Conservation (phyloP, 1,140 invertebrate genomes). For the Pantala flavescens region DNA sequence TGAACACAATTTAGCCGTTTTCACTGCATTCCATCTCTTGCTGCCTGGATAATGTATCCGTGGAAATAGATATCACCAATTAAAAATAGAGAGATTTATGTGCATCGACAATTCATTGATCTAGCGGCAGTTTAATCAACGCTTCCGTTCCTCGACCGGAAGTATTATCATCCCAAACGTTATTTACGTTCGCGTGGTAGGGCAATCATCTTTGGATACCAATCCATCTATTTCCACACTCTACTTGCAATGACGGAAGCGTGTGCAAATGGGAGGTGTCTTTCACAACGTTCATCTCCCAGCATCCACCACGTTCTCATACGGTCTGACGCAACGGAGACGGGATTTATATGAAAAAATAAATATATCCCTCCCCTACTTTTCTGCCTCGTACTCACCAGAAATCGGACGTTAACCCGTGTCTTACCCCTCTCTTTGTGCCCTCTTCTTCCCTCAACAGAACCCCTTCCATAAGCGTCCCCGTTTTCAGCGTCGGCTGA, state of each 20-base stretch:
- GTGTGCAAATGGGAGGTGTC: neutral
- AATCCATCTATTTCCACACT: neutral
- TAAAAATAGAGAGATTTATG: too few relatives aligned
- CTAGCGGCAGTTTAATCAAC: too few relatives aligned
- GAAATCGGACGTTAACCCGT: neutral
- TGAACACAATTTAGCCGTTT: too few relatives aligned
- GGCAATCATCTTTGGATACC: neutral
- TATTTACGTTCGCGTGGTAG: too few relatives aligned
- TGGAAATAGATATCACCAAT: too few relatives aligned
- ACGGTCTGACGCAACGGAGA: neutral
- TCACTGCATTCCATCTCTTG: too few relatives aligned
- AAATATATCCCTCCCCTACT: neutral
- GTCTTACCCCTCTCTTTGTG: neutral
- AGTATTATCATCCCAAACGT: too few relatives aligned
- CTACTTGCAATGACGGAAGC: neutral
- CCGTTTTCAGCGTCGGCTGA: too few relatives aligned
- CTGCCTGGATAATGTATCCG: too few relatives aligned
- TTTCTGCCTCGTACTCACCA: neutral
- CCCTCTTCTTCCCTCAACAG: neutral
- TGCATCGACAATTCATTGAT: too few relatives aligned
- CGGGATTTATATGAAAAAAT: neutral
- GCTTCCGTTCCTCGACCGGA: too few relatives aligned
- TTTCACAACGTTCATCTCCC: neutral
- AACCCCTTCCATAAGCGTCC: too few relatives aligned
- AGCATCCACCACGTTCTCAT: neutral